Evolutionary conservation across 2,888 invertebrate genomes (phyloP).

Genomic region (Erebia epiphron): DNA sequence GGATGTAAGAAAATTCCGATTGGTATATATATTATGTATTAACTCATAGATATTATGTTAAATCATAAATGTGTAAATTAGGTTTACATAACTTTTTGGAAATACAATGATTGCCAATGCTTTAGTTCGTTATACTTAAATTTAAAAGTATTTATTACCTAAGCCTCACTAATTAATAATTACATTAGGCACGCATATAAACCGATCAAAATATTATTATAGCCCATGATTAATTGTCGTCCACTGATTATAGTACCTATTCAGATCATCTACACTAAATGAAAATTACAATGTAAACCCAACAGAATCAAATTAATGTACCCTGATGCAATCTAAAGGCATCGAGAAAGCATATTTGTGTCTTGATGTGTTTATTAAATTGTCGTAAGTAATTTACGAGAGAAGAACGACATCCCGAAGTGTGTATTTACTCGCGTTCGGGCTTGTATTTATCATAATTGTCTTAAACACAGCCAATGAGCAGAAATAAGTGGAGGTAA

Average conservation of each 20-base stretch:
- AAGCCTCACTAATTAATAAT: no score
- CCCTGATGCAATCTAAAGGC: constrained; percentile 65
- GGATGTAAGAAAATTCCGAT: no score
- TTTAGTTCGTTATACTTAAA: no score
- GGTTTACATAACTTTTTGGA: no score
- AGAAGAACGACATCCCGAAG: constrained; percentile 42
- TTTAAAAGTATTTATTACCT: no score
- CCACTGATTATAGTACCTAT: neutral
- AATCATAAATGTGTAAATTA: no score
- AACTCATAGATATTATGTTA: no score
- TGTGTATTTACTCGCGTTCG: constrained; percentile 20
- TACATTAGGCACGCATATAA: no score
- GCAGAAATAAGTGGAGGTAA: constrained; percentile 29
- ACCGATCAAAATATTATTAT: no score
- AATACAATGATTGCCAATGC: no score
- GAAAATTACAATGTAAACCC: constrained; percentile 64
- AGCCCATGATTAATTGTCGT: neutral
- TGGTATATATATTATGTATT: no score
- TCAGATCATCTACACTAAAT: constrained; percentile 40
- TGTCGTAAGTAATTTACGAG: constrained; percentile 73
- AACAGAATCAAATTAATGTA: constrained; percentile 70
- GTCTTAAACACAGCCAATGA: constrained; percentile 33
- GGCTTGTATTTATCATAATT: constrained; percentile 39
- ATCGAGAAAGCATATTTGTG: constrained; percentile 72
- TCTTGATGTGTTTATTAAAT: constrained; percentile 79